Percentiles rank a stretch among this genome's conserved stretches.
These are phyloP conservation scores for Harmothoe impar DNA, from an alignment of 2,888 invertebrate species.

Conservation along the genomic window DNA sequence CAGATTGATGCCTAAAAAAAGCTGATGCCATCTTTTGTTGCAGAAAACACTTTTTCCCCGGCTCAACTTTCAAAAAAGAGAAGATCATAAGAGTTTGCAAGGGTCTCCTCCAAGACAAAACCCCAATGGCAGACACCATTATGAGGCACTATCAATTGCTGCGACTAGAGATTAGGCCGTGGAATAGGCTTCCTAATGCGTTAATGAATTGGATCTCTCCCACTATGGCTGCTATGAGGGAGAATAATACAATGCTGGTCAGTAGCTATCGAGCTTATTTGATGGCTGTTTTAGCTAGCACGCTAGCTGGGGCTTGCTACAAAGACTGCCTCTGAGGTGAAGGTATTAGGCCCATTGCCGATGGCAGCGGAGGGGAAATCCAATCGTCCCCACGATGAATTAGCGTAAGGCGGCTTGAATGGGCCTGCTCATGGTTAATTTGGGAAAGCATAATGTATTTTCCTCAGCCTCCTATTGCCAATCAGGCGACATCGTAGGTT, in stretches of 20 bases:
- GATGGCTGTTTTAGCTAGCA: constrained; percentile 46
- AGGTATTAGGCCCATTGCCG: constrained; percentile 2
- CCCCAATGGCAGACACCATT: background rate
- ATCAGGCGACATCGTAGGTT: background rate
- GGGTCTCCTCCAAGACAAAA: background rate
- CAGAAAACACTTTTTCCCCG: background rate
- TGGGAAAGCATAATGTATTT: constrained; percentile 41
- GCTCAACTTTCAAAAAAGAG: background rate
- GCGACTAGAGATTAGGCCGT: background rate
- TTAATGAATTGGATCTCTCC: constrained; percentile 56
- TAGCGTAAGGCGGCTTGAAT: constrained; percentile 24
- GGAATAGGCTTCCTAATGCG: background rate
- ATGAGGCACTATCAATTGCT: constrained; percentile 10
- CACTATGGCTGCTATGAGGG: background rate
- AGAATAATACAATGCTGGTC: constrained; percentile 54
- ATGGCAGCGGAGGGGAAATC: background rate
- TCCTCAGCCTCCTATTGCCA: background rate
- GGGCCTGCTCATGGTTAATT: constrained; percentile 48
- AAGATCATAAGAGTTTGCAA: background rate
- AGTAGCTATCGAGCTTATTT: constrained; percentile 60
- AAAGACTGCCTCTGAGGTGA: background rate
- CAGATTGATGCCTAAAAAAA: background rate
- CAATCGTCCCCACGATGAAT: constrained; percentile 33
- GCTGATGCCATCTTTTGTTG: background rate
- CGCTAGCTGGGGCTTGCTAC: constrained; percentile 34